Base-by-base conservation (phyloP, 2,113 vertebrate species). In the Sphaerodactylus townsendi region DNA sequence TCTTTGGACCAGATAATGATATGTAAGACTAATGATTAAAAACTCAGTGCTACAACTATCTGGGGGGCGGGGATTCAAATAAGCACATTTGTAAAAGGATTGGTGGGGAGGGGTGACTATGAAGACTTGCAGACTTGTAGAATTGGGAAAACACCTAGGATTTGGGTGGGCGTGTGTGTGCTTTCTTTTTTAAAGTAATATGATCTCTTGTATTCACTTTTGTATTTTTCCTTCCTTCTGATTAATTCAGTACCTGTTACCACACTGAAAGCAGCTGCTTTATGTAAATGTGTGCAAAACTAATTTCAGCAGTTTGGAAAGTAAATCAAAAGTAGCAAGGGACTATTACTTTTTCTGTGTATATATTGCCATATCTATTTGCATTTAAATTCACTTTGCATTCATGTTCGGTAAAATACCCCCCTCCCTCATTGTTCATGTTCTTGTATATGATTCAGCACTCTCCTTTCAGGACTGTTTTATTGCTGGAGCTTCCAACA, bases 401-500 rank as follows among this genome's bases (percentile, higher is more conserved):
- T 90, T 87, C 92, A 79, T 82, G 79, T 90, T 85, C 81, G 90
- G 83, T 92, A 89, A 89, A 92, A 48, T 73, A 72, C 79, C 86
- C 92, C 79, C 87, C 84, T 7, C 23, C 66, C 23, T 1, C 21
- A 75, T 83, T 79, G 87, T 69, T 86, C 87, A 91, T 90, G 88
- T 81, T 77, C 64, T 56, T 93, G 89, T 94, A 94, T 87, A 83
- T 86, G 89, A 90, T 15, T 91, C 78, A 86, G 89, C 80, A 33
- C 76, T 77, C 39, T 87, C 87, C 85, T 90, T 91, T 85, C 84
- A 89, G 87, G 84, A 92, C 89, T 92, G 84, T 85, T 84, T 93
- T 92, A 69, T 92, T 90, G 89, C 89, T 90, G 90, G 93, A 94
- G 91, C 94, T 95, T 95, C 94, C 92, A 90, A 92, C 84, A 41